Evolutionary conservation across 2,113 vertebrate species (phyloP).

Genomic region (Hystrix brachyura): DNA sequence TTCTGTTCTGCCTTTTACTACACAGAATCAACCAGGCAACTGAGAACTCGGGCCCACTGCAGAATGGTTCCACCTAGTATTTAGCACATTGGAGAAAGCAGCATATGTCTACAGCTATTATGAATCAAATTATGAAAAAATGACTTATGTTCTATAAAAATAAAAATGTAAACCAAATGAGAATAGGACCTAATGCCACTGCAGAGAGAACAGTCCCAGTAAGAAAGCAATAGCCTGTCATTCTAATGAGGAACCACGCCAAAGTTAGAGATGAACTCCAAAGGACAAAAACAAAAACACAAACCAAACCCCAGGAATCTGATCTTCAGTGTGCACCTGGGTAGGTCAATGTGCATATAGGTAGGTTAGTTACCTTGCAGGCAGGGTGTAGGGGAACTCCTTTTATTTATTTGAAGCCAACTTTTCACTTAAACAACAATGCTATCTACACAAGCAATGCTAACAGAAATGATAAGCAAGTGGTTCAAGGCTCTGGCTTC

Average conservation of each 20-base stretch:
- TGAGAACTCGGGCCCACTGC: not conserved
- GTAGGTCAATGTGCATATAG: not conserved
- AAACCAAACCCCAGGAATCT: not conserved
- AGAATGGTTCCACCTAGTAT: not conserved
- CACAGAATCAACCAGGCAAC: slow-evolving; percentile 16
- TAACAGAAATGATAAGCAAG: slow-evolving; percentile 32
- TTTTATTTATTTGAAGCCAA: slow-evolving; percentile 37
- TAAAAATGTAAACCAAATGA: slow-evolving; percentile 3
- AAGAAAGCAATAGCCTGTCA: not conserved
- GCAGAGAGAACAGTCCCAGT: not conserved
- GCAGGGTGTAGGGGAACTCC: not conserved
- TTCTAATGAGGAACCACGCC: not conserved
- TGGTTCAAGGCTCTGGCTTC: not conserved
- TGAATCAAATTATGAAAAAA: slow-evolving; percentile 18
- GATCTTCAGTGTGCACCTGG: not conserved
- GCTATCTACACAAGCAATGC: not conserved
- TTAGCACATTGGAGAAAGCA: not conserved
- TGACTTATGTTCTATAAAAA: not conserved
- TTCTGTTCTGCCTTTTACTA: not conserved
- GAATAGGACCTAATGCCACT: not conserved
- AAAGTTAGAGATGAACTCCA: slow-evolving; percentile 51
- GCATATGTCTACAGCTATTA: not conserved
- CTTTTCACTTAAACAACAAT: slow-evolving; percentile 46
- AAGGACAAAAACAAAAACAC: not conserved
- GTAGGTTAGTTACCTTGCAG: not conserved